phyloP scores from a whole-genome alignment of 2,888 invertebrate genomes.

The Cenopis cana region DNA sequence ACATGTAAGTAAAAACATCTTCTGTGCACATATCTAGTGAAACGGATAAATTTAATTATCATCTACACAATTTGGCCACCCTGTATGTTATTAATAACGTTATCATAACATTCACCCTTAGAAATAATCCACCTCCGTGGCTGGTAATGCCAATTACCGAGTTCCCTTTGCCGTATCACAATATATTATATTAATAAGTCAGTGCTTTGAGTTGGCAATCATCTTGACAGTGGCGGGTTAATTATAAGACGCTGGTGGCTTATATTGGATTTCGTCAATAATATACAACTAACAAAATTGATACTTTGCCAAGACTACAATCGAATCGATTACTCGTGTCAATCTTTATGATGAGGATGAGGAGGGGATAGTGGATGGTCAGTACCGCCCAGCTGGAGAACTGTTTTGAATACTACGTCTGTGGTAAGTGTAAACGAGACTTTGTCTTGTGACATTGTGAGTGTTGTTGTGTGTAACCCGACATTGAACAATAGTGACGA shows the following conservation, averaged over 20 bases:
- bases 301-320: background rate
- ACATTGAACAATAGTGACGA: no score
- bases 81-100: constrained; percentile 12
- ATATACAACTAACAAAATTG: background rate
- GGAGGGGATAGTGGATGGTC: no score
- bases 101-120: background rate
- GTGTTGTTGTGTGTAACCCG: no score
- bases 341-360: no score
- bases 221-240: background rate
- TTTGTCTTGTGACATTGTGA: no score
- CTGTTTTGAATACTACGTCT: no score
- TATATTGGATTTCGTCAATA: background rate
- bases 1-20: no score
- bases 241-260: background rate
- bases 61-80: background rate
- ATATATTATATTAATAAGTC: background rate
- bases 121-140: background rate
- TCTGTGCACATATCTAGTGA: no score
- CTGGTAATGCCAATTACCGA: constrained; percentile 24
- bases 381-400: no score
- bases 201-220: background rate
- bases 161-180: constrained; percentile 10
- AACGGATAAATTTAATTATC: background rate
- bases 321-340: no score
- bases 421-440: no score